Conservation (phyloP, 1,140 invertebrate species). For the Metopolophium dirhodum region DNA sequence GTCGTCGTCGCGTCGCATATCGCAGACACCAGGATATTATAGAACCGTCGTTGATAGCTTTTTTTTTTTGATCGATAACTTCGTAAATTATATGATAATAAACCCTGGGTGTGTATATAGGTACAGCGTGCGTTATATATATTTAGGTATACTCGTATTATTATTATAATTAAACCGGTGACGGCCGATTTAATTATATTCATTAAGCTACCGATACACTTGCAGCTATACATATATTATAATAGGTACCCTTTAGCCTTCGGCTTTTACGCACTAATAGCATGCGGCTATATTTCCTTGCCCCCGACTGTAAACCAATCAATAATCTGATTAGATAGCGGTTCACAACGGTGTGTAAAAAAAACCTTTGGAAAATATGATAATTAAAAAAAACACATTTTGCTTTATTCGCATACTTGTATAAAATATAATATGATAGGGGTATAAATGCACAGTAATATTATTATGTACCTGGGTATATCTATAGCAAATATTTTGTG, state of each 20-base stretch:
- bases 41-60: background rate
- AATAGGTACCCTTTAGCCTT: background rate
- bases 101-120: background rate
- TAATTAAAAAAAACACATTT: background rate
- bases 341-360: background rate
- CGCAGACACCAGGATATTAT: no score
- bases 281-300: background rate
- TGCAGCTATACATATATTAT: background rate
- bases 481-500: background rate
- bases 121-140: background rate
- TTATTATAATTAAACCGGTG: background rate
- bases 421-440: background rate
- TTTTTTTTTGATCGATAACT: background rate
- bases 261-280: background rate
- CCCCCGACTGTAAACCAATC: background rate
- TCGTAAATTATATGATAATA: background rate
- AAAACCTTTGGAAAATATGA: background rate
- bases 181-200: conserved; percentile 8
- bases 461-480: background rate
- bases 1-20: background rate
- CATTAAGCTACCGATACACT: background rate
- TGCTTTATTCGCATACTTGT: background rate
- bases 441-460: background rate
- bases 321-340: background rate
- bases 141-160: background rate